Evolutionary conservation across 2,888 invertebrate genomes (phyloP), one percentile per base, ranked within the genome.

Genomic region (Exephanes ischioxanthus): DNA sequence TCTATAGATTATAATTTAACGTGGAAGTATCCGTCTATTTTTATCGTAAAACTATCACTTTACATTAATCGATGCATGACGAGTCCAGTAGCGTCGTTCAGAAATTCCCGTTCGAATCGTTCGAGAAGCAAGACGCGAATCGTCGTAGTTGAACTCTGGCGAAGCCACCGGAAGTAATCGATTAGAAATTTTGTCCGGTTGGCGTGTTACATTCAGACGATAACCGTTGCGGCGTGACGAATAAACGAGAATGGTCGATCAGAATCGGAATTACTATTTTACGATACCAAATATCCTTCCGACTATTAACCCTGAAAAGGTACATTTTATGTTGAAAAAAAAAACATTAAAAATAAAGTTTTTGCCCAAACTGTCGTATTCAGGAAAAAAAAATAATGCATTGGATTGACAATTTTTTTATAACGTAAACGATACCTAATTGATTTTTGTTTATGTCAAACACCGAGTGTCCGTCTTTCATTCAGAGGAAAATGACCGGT

Each of bases 101-200:
- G n/a, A 22, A 71, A 48, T 79, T 85, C 55, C 82, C 82, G 75
- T 83, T 80, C 22, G 79, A 82, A 67, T 51, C 33, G 58, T 53
- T n/a, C 66, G 45, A 51, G 67, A 80, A 51, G 82, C 85, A 76
- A 79, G 55, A 82, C 79, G 63, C 48, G 61, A 82, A 82, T 85
- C 70, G 53, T 73, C 68, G 77, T 72, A 61, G 70, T 33, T 58
- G 70, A 75, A 70, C 71, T 82, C 68, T 67, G 61, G 67, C 58
- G 22, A 45, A 68, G 73, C 26, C 33, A 4, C 79, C 76, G 82
- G 82, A 85, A 72, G 79, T 71, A 72, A 79, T 82, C 82, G 85
- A 85, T 85, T 82, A 76, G 79, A 82, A 80, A 85, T 79, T 78
- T 71, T 30, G 55, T 76, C 33, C 76, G 58, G 58, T 67, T 76